Percentiles rank a stretch among this genome's conserved stretches.
Conservation (phyloP, 2,888 invertebrate species). For the Proisotoma minuta region DNA sequence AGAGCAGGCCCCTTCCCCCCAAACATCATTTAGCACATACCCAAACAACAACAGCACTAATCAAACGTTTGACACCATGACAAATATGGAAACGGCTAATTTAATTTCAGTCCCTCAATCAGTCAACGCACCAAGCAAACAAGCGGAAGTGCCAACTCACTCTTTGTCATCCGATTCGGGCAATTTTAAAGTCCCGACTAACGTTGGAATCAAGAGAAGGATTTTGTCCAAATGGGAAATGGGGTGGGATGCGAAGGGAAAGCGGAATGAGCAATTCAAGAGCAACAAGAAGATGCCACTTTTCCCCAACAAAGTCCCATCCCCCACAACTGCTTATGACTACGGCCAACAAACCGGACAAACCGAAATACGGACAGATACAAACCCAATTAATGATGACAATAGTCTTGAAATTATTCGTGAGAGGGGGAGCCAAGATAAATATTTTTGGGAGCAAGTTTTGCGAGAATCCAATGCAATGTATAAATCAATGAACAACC, state of each 20-base stretch:
- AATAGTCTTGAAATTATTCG: background rate
- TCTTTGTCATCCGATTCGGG: background rate
- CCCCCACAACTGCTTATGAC: background rate
- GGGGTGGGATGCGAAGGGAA: slow-evolving; percentile 12
- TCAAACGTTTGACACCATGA: background rate
- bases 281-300: background rate
- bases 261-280: background rate
- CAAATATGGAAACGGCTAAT: background rate
- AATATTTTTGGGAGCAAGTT: slow-evolving; percentile 9
- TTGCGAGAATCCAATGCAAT: slow-evolving; percentile 6
- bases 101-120: background rate
- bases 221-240: slow-evolving; percentile 14
- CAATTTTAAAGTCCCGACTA: slow-evolving; percentile 9
- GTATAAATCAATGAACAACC: background rate
- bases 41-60: background rate
- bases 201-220: slow-evolving; percentile 21
- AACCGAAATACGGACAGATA: background rate
- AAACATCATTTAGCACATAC: background rate
- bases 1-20: background rate
- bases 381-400: background rate
- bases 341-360: background rate
- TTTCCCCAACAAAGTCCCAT: background rate
- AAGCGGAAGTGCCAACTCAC: background rate
- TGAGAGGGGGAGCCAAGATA: background rate
- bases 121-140: background rate